Base-by-base conservation (phyloP, 2,797 vertebrate genomes). In the Pseudotriccus pelzelni region DNA sequence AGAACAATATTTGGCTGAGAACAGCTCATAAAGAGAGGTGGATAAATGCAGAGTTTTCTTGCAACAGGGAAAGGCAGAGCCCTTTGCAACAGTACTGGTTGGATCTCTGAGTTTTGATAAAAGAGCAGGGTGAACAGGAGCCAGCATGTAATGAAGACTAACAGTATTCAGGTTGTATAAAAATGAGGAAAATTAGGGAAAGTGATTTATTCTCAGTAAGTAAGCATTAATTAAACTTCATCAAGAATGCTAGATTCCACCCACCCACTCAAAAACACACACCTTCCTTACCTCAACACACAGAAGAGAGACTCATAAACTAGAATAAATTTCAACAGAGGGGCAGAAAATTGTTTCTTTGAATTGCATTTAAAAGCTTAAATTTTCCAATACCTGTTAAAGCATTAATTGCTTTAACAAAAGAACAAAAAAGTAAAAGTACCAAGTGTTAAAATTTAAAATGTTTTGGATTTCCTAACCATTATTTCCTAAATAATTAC, bases 341-440 rank as follows among this genome's bases (percentile, higher is more conserved):
- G 12, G 9, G 3, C 8, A 52, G n/a, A 28, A 76, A 41, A 60
- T 37, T 3, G 4, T 3, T 60, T 64, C 16, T 79, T 55, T 56
- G 16, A 12, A 24, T 89, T 79, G 23, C n/a, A 41, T 78, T 37
- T 89, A 41, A 4, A 66, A 81, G 21, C 24, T 37, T 92, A 49
- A 22, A 16, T 50, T 84, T 82, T 83, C 20, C 56, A 6, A 70
- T 66, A 39, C 43, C 55, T 77, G 14, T 78, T 90, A 76, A 66
- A 37, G 30, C 11, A 25, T 44, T 68, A 69, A 41, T 37, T 85
- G 13, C 20, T 84, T 84, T 68, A 67, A 43, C 10, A 73, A 55
- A 7, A 41, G 19, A 68, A 72, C 32, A 25, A 73, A 63, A 64
- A 49, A 24, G 0, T 0, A 0, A 18, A 76, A 59, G 9, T 37